Conservation (phyloP, 2,888 invertebrate genomes). For the Cerastoderma edule region DNA sequence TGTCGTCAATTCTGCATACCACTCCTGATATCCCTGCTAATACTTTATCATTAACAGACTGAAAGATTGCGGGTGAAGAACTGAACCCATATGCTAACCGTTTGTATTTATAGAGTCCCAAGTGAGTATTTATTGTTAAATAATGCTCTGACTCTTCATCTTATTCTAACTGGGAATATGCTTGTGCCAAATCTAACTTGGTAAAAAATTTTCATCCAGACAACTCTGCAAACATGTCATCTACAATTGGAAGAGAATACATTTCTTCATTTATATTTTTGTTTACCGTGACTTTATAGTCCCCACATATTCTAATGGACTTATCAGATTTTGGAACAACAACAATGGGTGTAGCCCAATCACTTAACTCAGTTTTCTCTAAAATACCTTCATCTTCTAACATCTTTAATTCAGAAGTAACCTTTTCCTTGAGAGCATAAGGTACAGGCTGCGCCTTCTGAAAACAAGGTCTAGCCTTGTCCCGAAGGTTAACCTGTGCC, state of each 20-base stretch:
- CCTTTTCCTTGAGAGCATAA: constrained; percentile 35
- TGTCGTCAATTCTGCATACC: too few relatives aligned
- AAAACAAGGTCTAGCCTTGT: constrained; percentile 38
- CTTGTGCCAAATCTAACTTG: constrained; percentile 53
- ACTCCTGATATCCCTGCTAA: constrained; percentile 33
- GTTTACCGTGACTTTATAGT: constrained; percentile 67
- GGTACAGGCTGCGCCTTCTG: constrained; percentile 44
- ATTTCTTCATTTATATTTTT: constrained; percentile 68
- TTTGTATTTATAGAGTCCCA: constrained; percentile 45
- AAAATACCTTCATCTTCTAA: constrained; percentile 33
- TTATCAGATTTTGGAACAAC: constrained; percentile 53
- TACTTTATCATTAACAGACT: constrained; percentile 51
- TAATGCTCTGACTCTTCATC: constrained; percentile 43
- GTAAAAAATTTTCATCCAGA: constrained; percentile 56
- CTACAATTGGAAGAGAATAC: constrained; percentile 55
- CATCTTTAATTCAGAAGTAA: constrained; percentile 36
- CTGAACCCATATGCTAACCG: constrained; percentile 49
- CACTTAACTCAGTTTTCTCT: constrained; percentile 33
- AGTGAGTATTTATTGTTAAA: constrained; percentile 55
- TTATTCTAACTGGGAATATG: constrained; percentile 49
- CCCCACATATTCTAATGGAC: constrained; percentile 53
- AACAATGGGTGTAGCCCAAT: constrained; percentile 63
- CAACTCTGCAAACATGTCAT: constrained; percentile 52
- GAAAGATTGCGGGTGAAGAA: constrained; percentile 51
- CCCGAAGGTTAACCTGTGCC: constrained; percentile 20